phyloP scores from a whole-genome alignment of 2,113 vertebrate genomes.

The Calidris pugnax region DNA sequence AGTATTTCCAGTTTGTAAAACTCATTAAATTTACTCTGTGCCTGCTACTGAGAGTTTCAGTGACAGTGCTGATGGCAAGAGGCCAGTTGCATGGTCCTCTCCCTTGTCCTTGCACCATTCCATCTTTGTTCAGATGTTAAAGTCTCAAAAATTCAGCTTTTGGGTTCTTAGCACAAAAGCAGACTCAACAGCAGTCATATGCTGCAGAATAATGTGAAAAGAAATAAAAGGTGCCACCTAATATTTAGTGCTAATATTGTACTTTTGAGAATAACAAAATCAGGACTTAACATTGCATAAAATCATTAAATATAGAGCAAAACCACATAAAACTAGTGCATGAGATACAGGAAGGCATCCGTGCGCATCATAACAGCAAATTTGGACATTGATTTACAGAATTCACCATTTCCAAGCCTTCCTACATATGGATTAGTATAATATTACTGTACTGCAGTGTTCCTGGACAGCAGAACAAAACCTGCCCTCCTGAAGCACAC shows the following conservation, averaged over 20 bases:
- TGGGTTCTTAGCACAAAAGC: not conserved
- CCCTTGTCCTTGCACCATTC: not conserved
- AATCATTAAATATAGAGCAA: not conserved
- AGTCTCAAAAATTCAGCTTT: not conserved
- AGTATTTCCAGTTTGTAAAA: not conserved
- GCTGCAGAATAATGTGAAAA: not conserved
- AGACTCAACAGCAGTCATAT: not conserved
- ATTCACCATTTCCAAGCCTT: not conserved
- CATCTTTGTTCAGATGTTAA: not conserved
- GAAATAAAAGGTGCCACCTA: not conserved
- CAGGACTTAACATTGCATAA: not conserved
- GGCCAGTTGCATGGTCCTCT: not conserved
- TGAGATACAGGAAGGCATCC: not conserved
- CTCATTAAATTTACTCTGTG: not conserved
- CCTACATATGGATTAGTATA: fast-evolving
- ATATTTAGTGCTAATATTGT: not conserved
- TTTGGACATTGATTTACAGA: not conserved
- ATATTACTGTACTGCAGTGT: not conserved
- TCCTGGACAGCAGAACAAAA: not conserved
- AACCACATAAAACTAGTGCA: not conserved
- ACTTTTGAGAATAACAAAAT: not conserved
- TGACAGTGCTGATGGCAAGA: not conserved
- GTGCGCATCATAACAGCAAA: not conserved
- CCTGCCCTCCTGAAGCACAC: not conserved
- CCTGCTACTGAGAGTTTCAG: not conserved